A percentile compares a stretch with the other conserved stretches of the same genome.
phyloP scores from a whole-genome alignment of 2,888 invertebrate species.

The Himalopsyche tibetana region DNA sequence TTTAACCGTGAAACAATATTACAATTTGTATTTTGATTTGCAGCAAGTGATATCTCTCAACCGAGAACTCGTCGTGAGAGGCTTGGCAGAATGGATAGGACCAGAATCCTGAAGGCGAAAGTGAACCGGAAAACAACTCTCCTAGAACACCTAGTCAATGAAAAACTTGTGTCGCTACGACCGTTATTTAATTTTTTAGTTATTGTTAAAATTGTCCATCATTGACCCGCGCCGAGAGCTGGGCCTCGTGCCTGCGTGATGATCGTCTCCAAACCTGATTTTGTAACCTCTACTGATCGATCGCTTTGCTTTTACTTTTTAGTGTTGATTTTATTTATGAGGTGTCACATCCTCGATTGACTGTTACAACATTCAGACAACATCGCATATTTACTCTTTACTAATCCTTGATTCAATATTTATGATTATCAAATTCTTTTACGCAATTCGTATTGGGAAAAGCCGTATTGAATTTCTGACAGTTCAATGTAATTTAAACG shows the following conservation, averaged over 20 bases:
- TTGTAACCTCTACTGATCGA: background rate
- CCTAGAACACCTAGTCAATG: conserved; percentile 62
- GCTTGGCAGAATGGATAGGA: conserved; percentile 86
- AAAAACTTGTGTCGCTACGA: conserved; percentile 46
- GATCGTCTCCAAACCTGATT: background rate
- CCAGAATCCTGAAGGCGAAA: conserved; percentile 59
- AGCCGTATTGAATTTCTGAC: no score
- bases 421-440: no score
- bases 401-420: no score
- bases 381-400: no score
- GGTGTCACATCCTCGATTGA: no score
- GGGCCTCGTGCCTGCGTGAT: conserved; percentile 2
- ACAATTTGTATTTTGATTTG: conserved; percentile 68
- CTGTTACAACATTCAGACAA: no score
- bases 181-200: conserved; percentile 56
- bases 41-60: conserved; percentile 91
- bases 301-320: no score
- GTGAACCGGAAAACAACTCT: conserved; percentile 39
- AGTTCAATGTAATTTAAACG: no score
- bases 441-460: no score
- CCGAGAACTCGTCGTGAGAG: conserved; percentile 89
- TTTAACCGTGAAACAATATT: background rate
- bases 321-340: no score
- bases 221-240: conserved; percentile 38
- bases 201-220: conserved; percentile 52